A percentile compares a stretch with the other conserved stretches of the same genome.
Conservation (phyloP, 2,113 vertebrate species). For the Plestiodon gilberti region DNA sequence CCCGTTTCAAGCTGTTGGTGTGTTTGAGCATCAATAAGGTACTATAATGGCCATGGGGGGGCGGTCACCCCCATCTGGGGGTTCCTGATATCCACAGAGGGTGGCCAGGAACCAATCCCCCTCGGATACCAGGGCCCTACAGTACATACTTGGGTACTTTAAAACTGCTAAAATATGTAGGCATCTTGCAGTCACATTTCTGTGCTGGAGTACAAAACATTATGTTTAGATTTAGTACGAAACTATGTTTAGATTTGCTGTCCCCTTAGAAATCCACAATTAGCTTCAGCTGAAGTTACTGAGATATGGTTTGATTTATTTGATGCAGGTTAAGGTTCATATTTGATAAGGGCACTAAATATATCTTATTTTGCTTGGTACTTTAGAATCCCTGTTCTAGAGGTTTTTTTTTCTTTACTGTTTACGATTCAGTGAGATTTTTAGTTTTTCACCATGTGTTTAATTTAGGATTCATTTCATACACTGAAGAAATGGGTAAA, state of each 20-base stretch:
- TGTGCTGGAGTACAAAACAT: neutral
- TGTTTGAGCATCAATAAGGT: too few species aligned
- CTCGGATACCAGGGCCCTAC: too few species aligned
- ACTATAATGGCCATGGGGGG: too few species aligned
- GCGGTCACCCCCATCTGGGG: too few species aligned
- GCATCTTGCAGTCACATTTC: neutral
- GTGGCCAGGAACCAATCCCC: too few species aligned
- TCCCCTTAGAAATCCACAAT: neutral
- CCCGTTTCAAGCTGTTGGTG: too few species aligned
- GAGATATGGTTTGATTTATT: accelerated
- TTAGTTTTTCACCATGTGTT: constrained; percentile 48
- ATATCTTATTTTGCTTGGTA: neutral
- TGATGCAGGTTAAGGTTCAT: neutral
- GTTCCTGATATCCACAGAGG: too few species aligned
- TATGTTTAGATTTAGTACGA: neutral
- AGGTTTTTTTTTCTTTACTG: neutral
- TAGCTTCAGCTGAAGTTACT: neutral
- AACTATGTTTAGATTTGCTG: neutral
- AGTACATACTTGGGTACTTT: neutral
- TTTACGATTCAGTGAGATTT: neutral
- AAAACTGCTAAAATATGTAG: neutral
- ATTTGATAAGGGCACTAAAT: neutral
- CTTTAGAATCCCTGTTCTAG: neutral
- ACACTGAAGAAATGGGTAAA: constrained; percentile 99
- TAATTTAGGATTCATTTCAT: constrained; percentile 93